phyloP scores from a whole-genome alignment of 2,888 invertebrate species.

The Halictus ligatus region DNA sequence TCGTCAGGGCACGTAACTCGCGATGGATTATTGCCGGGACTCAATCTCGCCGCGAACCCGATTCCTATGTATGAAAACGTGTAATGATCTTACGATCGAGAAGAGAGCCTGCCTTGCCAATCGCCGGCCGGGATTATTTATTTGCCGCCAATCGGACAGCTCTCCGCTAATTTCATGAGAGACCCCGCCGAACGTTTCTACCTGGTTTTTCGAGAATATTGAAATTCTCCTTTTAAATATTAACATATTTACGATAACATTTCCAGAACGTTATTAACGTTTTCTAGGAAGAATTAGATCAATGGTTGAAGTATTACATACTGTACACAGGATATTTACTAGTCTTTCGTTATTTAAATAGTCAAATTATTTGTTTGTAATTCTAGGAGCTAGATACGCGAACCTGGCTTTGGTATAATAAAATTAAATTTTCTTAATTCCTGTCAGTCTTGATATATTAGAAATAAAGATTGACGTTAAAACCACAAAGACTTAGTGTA shows the following conservation, averaged over 20 bases:
- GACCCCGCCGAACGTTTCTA: too few species aligned
- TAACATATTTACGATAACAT: too few species aligned
- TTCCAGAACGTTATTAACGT: too few species aligned
- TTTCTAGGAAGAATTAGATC: background rate
- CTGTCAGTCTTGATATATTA: too few species aligned
- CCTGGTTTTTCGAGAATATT: too few species aligned
- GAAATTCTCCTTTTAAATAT: too few species aligned
- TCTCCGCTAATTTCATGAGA: background rate
- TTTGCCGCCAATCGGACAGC: too few species aligned
- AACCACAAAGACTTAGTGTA: too few species aligned
- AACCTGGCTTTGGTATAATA: too few species aligned
- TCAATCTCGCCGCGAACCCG: slow-evolving; percentile 49
- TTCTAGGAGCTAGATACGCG: too few species aligned
- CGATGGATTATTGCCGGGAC: slow-evolving; percentile 68
- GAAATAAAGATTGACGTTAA: too few species aligned
- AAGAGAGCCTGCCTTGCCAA: background rate
- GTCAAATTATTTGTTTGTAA: background rate
- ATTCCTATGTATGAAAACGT: slow-evolving; percentile 36
- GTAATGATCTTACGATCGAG: slow-evolving; percentile 9
- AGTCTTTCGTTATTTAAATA: background rate
- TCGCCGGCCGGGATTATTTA: background rate
- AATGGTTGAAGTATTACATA: background rate
- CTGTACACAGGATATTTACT: background rate
- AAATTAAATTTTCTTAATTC: too few species aligned
- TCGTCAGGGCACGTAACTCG: slow-evolving; percentile 69